Evolutionary conservation across 2,888 invertebrate genomes (phyloP).

Genomic region (Glaucopsyche alexis): DNA sequence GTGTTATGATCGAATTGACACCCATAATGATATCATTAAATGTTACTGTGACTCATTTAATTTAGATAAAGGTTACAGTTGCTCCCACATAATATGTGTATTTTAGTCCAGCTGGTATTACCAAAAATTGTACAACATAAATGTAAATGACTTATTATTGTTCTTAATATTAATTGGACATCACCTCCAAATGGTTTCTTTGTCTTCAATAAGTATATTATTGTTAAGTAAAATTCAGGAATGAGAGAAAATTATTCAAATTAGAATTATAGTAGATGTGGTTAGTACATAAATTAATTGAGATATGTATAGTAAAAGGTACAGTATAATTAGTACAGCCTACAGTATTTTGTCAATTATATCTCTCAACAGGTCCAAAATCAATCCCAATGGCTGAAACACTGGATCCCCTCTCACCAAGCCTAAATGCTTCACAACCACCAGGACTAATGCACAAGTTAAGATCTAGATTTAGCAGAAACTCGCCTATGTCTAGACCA

Average conservation of each 20-base stretch:
- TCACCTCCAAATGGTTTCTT: too few species aligned
- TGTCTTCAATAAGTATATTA: too few species aligned
- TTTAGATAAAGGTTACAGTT: constrained; percentile 8
- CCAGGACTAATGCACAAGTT: constrained; percentile 58
- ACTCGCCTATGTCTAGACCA: constrained; percentile 47
- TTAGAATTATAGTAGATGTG: too few species aligned
- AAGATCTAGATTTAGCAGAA: constrained; percentile 54
- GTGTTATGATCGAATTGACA: neutral
- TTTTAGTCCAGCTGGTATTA: neutral
- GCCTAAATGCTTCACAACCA: constrained; percentile 49
- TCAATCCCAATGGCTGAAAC: constrained; percentile 62
- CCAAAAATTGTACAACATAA: neutral
- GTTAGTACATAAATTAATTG: too few species aligned
- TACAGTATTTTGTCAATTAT: too few species aligned
- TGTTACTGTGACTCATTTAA: neutral
- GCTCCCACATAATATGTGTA: neutral
- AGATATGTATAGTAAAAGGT: too few species aligned
- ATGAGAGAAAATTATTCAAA: too few species aligned
- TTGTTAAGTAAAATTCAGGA: too few species aligned
- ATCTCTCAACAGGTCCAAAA: constrained; percentile 57
- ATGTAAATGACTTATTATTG: too few species aligned
- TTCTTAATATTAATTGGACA: too few species aligned
- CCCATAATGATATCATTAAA: neutral
- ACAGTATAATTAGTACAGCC: too few species aligned
- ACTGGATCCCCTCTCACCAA: constrained; percentile 65